phyloP scores from a whole-genome alignment of 2,888 invertebrate species.

The Platynereis dumerilii region DNA sequence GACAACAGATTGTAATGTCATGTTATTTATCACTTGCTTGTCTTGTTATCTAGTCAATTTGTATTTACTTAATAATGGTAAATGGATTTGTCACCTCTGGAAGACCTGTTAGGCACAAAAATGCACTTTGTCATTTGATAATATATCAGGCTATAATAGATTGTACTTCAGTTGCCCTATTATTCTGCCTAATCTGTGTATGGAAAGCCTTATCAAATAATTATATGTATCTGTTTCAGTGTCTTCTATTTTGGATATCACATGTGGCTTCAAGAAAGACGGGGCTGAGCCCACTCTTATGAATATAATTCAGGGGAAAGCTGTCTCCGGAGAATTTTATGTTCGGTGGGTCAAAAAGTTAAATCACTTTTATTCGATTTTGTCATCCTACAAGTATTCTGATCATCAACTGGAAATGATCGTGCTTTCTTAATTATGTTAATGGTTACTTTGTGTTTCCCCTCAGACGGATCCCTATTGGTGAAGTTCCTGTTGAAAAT shows the following conservation, averaged over 20 bases:
- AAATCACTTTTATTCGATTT: background rate
- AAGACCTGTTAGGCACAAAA: too few species aligned
- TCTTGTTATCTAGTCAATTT: too few species aligned
- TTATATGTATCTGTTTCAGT: slow-evolving; percentile 51
- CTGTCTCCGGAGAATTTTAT: slow-evolving; percentile 59
- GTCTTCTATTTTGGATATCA: slow-evolving; percentile 82
- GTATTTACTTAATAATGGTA: too few species aligned
- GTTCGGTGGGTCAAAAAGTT: slow-evolving; percentile 46
- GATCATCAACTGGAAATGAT: background rate
- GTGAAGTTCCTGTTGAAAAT: slow-evolving; percentile 75
- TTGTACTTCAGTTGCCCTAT: too few species aligned
- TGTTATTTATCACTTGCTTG: too few species aligned
- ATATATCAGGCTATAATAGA: too few species aligned
- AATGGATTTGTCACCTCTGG: too few species aligned
- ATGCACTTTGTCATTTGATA: too few species aligned
- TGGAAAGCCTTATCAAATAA: too few species aligned
- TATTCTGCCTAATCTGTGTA: too few species aligned
- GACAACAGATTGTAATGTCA: too few species aligned
- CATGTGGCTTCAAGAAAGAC: slow-evolving; percentile 60
- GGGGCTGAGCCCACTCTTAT: slow-evolving; percentile 54
- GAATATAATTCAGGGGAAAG: slow-evolving; percentile 54
- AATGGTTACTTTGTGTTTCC: slow-evolving; percentile 15
- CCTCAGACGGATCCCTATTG: slow-evolving; percentile 78
- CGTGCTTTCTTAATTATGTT: background rate
- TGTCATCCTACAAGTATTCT: background rate